phyloP scores from a whole-genome alignment of 2,888 invertebrate genomes.

The Cerastoderma edule region DNA sequence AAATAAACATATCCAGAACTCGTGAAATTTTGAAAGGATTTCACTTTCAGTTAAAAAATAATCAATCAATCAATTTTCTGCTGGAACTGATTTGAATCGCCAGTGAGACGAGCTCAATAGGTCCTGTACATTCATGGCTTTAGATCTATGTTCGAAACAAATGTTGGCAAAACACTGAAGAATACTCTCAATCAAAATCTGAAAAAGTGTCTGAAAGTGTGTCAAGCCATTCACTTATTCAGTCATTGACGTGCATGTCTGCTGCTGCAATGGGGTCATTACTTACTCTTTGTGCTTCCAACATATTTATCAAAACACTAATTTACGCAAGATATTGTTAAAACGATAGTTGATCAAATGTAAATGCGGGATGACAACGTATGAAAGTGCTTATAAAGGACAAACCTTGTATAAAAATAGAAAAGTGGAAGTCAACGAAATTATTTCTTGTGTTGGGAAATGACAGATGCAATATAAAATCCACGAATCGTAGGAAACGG shows the following conservation, averaged over 20 bases:
- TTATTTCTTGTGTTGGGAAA: slow-evolving; percentile 17
- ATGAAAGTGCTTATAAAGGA: not conserved
- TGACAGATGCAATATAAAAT: too few relatives aligned
- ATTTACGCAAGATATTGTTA: not conserved
- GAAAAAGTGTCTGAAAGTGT: too few relatives aligned
- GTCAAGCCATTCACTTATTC: not conserved
- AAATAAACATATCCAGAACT: too few relatives aligned
- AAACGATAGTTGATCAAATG: not conserved
- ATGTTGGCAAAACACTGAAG: not conserved
- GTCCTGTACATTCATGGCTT: too few relatives aligned
- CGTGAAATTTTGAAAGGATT: too few relatives aligned
- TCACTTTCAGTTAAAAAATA: too few relatives aligned
- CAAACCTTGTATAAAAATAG: slow-evolving; percentile 10
- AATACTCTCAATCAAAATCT: not conserved
- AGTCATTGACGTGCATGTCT: not conserved
- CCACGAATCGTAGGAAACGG: too few relatives aligned
- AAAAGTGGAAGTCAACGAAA: slow-evolving; percentile 13
- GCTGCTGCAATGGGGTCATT: not conserved
- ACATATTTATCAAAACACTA: not conserved
- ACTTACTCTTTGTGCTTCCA: not conserved
- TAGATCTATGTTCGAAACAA: not conserved
- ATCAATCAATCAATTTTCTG: too few relatives aligned
- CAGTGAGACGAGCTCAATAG: too few relatives aligned
- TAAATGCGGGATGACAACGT: not conserved
- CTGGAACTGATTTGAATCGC: too few relatives aligned